Evolutionary conservation across 2,888 invertebrate species (phyloP), one percentile per base, ranked within the genome.

Genomic region (Oxyscelio sp.): DNA sequence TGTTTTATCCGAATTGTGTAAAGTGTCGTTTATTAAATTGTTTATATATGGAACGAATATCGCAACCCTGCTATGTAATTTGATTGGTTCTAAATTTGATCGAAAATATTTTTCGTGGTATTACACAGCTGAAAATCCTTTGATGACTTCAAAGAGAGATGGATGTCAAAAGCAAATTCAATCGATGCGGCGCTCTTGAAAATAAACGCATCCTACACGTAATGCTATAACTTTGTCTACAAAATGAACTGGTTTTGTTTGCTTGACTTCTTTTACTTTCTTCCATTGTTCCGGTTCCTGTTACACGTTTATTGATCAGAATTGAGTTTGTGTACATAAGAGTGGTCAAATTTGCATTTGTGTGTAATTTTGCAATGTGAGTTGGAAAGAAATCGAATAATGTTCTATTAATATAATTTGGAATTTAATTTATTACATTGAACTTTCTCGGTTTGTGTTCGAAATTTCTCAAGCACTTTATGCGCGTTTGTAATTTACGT

Each of bases 391-490:
- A n/a, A n/a, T n/a, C n/a, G n/a, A n/a, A n/a, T n/a, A n/a, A n/a
- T n/a, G n/a, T n/a, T n/a, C n/a, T n/a, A n/a, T 61, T 61, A 52
- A 38, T 54, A 40, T 73, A 73, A 75, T 75, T 75, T 38, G 8
- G 63, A 38, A 5, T n/a, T 21, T 34, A 13, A 48, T 48, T 45
- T 21, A 31, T 43, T 24, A 22, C 21, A 58, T 58, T 27, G 31
- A 68, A 78, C 59, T 78, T 78, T 52, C 68, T 43, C 34, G 59
- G 70, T 61, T 78, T 78, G 68, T 15, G 77, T 24, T 52, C 34
- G 40, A 17, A 78, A 78, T 50, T 78, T 68, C 52, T 22, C 66
- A 31, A 58, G 17, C 27, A 24, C 24, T 58, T 38, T 13, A 45
- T 27, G 8, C 50, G 15, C 24, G 59, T 52, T 38, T 24, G 40